phyloP scores from a whole-genome alignment of 2,797 vertebrate species.

The Betta splendens region DNA sequence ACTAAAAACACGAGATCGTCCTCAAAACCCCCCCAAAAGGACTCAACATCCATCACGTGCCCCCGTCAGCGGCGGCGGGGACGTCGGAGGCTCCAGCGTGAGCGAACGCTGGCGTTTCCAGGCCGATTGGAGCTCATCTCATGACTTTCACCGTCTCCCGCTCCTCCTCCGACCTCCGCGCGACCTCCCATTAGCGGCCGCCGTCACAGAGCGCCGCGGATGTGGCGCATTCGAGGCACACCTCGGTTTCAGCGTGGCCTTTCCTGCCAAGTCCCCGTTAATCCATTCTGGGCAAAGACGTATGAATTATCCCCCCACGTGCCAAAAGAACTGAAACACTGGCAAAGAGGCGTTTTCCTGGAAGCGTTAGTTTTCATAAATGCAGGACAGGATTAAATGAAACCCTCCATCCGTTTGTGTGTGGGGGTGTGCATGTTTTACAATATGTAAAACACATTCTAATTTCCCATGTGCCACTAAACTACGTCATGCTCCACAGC shows the following conservation, averaged over 20 bases:
- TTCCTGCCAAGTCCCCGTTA: slow-evolving; percentile 43
- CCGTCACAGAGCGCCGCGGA: slow-evolving; percentile 36
- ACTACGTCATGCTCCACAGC: too few relatives aligned
- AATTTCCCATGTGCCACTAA: too few relatives aligned
- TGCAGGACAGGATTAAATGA: too few relatives aligned
- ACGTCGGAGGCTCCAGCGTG: slow-evolving; percentile 8
- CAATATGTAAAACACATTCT: too few relatives aligned
- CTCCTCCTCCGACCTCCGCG: slow-evolving; percentile 42
- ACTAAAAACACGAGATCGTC: not conserved
- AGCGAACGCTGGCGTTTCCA: slow-evolving; percentile 8
- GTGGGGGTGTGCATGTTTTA: too few relatives aligned
- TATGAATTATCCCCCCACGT: slow-evolving; percentile 39
- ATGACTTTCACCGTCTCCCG: slow-evolving; percentile 41
- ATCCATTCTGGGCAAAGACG: slow-evolving; percentile 47
- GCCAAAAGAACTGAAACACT: slow-evolving; percentile 45
- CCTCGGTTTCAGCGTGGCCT: slow-evolving; percentile 32
- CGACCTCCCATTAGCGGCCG: slow-evolving; percentile 56
- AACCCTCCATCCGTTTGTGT: too few relatives aligned
- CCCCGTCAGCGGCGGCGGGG: slow-evolving; percentile 13
- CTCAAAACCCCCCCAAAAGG: not conserved
- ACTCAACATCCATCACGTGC: not conserved
- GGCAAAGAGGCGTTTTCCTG: slow-evolving; percentile 22
- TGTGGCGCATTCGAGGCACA: slow-evolving; percentile 60
- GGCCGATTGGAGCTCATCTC: slow-evolving; percentile 25
- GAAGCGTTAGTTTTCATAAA: too few relatives aligned